Conservation (phyloP, 2,797 vertebrate genomes). For the Graptemys geographica region DNA sequence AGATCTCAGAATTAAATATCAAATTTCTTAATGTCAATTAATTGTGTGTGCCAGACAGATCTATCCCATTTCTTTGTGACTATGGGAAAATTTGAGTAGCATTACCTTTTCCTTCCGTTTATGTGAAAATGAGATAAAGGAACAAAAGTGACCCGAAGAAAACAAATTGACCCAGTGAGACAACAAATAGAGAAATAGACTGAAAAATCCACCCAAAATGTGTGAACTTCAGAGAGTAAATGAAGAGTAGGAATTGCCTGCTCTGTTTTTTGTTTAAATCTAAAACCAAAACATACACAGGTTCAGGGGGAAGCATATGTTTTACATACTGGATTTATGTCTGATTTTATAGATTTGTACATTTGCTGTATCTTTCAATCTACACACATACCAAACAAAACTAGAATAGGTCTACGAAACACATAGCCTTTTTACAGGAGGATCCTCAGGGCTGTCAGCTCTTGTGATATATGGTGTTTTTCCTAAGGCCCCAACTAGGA, state of each 20-base stretch:
- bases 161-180: constrained; percentile 10
- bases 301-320: constrained; percentile 66
- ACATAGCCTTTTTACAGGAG: neutral
- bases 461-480: fast-evolving
- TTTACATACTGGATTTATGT: constrained; percentile 44
- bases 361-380: neutral
- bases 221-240: constrained; percentile 40
- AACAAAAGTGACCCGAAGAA: constrained; percentile 34
- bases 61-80: neutral
- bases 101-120: neutral
- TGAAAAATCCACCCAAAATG: neutral
- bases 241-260: constrained; percentile 68
- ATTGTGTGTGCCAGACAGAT: neutral
- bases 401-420: fast-evolving
- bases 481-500: neutral
- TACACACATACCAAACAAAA: neutral
- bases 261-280: constrained; percentile 71
- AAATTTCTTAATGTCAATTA: neutral
- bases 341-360: constrained; percentile 43
- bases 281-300: constrained; percentile 70
- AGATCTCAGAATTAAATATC: no score
- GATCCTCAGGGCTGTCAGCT: neutral
- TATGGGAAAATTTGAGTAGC: neutral
- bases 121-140: constrained; percentile 21
- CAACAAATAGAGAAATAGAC: constrained; percentile 53